phyloP scores from a whole-genome alignment of 2,113 vertebrate species.

The Eonycteris spelaea region DNA sequence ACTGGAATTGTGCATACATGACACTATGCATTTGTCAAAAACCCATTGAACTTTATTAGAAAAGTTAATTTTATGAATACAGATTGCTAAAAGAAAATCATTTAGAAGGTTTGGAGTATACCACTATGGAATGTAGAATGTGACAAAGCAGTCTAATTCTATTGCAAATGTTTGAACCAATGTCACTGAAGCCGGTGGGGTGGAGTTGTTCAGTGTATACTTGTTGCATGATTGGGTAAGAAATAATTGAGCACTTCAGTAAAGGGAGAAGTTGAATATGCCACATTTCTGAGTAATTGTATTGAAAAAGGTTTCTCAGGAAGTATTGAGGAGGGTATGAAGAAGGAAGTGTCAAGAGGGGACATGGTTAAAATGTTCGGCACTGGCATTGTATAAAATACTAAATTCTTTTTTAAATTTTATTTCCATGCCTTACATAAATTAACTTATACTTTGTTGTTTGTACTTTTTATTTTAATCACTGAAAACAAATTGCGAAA shows the following conservation, averaged over 20 bases:
- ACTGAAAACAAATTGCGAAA: background rate
- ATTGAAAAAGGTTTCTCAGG: background rate
- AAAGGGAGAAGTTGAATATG: background rate
- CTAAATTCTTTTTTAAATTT: background rate
- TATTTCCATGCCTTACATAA: background rate
- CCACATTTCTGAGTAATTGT: background rate
- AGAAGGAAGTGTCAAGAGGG: background rate
- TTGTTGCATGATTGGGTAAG: background rate
- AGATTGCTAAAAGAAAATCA: background rate
- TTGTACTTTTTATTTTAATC: background rate
- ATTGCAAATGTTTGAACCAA: background rate
- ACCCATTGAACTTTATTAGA: background rate
- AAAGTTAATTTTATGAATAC: background rate
- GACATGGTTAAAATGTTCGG: background rate
- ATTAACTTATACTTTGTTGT: background rate
- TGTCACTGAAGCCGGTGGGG: background rate
- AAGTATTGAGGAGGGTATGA: background rate
- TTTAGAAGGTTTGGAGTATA: background rate
- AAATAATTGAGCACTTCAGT: background rate
- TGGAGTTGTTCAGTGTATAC: background rate
- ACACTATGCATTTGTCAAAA: background rate
- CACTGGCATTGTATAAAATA: background rate
- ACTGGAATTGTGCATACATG: background rate
- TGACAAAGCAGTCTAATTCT: background rate
- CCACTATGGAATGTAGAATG: background rate